A percentile compares a stretch with the other conserved stretches of the same genome.
Conservation (phyloP, 2,113 vertebrate genomes). For the Bubo scandiacus region DNA sequence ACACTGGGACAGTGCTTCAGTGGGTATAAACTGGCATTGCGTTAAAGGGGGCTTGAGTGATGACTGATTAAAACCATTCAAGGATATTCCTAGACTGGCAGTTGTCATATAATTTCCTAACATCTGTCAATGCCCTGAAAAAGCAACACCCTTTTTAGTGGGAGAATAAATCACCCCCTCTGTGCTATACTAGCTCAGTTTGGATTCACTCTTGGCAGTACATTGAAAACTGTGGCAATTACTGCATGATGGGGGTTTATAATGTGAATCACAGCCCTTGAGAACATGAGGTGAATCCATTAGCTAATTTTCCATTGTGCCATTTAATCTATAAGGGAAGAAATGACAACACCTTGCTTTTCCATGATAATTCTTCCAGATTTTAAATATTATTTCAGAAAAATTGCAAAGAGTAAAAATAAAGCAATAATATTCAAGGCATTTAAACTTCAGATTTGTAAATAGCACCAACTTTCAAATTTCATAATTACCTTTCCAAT, state of each 20-base stretch:
- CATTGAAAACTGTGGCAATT: neutral
- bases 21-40: neutral
- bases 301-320: neutral
- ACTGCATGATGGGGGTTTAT: neutral
- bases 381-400: neutral
- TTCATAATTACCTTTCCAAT: neutral
- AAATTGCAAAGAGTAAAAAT: neutral
- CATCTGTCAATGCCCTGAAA: neutral
- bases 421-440: neutral
- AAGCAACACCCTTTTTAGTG: neutral
- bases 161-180: neutral
- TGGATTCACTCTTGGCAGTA: neutral
- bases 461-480: neutral
- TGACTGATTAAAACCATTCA: neutral
- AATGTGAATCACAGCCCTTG: neutral
- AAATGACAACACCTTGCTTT: neutral
- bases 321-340: neutral
- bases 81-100: neutral
- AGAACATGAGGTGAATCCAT: neutral
- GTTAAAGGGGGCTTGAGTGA: accelerated
- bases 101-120: neutral
- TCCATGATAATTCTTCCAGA: neutral
- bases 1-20: neutral
- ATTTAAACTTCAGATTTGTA: neutral
- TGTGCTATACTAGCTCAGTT: neutral